Base-by-base conservation (phyloP, 2,888 invertebrate species). In the Epistrophe grossulariae region DNA sequence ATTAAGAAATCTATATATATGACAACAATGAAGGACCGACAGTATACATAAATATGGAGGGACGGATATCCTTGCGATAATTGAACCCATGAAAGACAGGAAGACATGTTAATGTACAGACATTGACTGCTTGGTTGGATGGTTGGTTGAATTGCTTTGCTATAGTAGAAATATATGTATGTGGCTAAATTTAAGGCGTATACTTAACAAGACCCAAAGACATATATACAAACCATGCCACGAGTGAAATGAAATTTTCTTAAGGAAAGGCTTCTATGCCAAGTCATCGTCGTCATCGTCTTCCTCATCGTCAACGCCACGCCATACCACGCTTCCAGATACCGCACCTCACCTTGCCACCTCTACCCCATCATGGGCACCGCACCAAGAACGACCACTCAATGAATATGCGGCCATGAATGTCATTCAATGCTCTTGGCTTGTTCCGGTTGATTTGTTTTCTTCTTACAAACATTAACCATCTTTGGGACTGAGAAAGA, bases 41-140 rank as follows among this genome's bases (percentile, higher is more conserved):
- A 55, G 13, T 6, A 35, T 60, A n/a, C 8, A 66, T 31, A 24
- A 24, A n/a, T n/a, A n/a, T n/a, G n/a, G n/a, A n/a, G n/a, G 48
- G 31, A 70, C 24, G 52, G 71, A 38, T 72, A 74, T 76, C 83
- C 76, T 79, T 76, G 79, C 55, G 79, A 83, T 87, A 83, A 87
- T 87, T 87, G 87, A 83, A 78, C 81, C 81, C 55, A 72, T 48
- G 31, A 66, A 68, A 68, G 84, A 78, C 78, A 74, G 68, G 71
- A 83, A 79, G 87, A 79, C 83, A 87, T 83, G 83, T 87, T 79
- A 83, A 87, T 80, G 79, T 76, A 59, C 45, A 57, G 45, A 73
- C 68, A 68, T 77, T 57, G 77, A 71, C 79, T 68, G 43, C n/a
- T 55, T 70, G 70, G 70, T 38, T 78, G 57, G 48, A 43, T 60